Evolutionary conservation across 2,888 invertebrate species (phyloP), one percentile per base, ranked within the genome.

Genomic region (Drosophila prolongata): DNA sequence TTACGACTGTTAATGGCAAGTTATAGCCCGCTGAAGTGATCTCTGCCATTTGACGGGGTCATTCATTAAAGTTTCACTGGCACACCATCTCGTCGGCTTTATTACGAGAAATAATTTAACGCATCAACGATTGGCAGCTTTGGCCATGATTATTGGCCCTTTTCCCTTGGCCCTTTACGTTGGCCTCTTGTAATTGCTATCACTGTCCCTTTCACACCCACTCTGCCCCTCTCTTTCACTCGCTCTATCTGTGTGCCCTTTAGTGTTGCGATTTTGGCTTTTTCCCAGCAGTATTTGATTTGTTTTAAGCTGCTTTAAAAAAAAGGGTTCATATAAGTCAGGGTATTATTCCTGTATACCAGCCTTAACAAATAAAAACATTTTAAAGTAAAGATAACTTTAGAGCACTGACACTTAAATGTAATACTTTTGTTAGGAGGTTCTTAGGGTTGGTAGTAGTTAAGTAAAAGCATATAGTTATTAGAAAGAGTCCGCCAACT

Each of bases 81-180:
- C 37, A 11, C 38, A n/a, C 40, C 40, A 43, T 24, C 37, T 16
- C 35, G 35, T 16, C 47, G 52, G 49, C 16, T 47, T 71, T 60
- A 50, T 43, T 43, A 73, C 47, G 30, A 68, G 62, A 69, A 77
- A 78, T 78, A 83, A 87, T 86, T 81, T 76, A 86, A 76, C 76
- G 84, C 78, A 50, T 80, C 76, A 70, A 16, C 56, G 76, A 52
- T 75, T 54, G 61, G 44, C 71, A 82, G 71, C 68, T 71, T 78
- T 58, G 49, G 50, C 61, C 30, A 52, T 50, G 68, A 78, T 70
- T 73, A 71, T 87, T 82, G 80, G 47, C 68, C 65, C 53, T 42
- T 46, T 16, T 50, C 49, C 54, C 19, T 27, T 47, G 27, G 24
- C 24, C 24, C 24, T 24, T 24, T 8, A 19, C 57, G 37, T 27